Evolutionary conservation across 2,888 invertebrate species (phyloP).

Genomic region (Stramonita haemastoma): DNA sequence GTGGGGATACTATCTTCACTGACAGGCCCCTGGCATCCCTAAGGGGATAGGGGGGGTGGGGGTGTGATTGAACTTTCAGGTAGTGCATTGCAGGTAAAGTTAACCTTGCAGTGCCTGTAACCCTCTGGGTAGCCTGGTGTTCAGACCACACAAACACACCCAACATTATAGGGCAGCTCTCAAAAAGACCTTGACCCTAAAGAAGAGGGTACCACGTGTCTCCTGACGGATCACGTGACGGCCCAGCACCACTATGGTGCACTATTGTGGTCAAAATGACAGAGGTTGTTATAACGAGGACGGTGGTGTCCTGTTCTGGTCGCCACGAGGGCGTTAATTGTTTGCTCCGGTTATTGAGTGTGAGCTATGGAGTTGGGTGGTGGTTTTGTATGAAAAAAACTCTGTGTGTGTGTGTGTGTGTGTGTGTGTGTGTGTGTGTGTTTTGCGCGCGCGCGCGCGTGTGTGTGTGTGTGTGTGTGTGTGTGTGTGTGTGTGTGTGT

Average conservation of each 20-base stretch:
- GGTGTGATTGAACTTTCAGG: no score
- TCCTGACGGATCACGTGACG: background rate
- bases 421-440: background rate
- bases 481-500: no score
- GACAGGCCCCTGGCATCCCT: no score
- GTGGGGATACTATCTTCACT: no score
- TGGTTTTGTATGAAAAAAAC: no score
- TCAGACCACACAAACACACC: background rate
- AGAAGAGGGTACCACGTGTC: background rate
- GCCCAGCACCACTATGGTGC: background rate
- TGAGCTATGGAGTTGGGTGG: background rate
- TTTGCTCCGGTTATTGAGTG: background rate
- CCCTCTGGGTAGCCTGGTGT: no score
- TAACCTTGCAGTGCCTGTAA: background rate
- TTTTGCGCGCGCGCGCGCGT: background rate
- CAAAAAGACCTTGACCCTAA: background rate
- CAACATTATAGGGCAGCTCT: background rate
- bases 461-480: no score
- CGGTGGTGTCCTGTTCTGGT: background rate
- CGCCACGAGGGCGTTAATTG: background rate
- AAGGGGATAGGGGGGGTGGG: no score
- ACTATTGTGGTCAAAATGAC: background rate
- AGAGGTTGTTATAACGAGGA: background rate
- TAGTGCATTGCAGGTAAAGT: background rate
- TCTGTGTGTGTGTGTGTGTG: no score